These are phyloP conservation scores for Tetrax tetrax DNA, from an alignment of 2,113 vertebrate species.

Conservation along the genomic window DNA sequence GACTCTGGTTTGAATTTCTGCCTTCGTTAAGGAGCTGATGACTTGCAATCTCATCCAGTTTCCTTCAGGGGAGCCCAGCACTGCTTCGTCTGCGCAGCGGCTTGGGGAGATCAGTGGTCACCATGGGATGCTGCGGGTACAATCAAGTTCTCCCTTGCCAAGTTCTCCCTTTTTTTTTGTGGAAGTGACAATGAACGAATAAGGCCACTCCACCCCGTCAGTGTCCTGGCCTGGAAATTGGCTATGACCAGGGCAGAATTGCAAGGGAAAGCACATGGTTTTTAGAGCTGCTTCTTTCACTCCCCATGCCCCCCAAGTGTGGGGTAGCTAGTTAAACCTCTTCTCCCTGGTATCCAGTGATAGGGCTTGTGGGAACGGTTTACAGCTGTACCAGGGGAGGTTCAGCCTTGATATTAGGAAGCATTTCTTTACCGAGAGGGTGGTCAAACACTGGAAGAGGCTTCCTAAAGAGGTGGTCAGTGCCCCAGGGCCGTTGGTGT, in stretches of 20 bases:
- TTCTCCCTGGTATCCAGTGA: background rate
- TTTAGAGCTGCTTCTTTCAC: background rate
- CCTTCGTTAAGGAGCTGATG: constrained; percentile 36
- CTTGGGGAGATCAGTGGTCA: background rate
- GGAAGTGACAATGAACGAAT: background rate
- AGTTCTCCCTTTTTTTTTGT: background rate
- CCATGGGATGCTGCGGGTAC: background rate
- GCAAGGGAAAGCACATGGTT: background rate
- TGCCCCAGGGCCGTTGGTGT: background rate
- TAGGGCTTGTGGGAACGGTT: rapidly evolving
- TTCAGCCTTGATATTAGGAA: background rate
- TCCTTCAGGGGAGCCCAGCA: background rate
- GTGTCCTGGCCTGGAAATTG: background rate
- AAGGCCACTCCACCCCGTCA: rapidly evolving
- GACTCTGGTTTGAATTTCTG: constrained; percentile 56
- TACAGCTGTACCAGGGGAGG: background rate
- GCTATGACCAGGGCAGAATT: background rate
- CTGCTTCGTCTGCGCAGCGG: background rate
- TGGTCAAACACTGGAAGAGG: background rate
- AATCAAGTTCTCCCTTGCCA: background rate
- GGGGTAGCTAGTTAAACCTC: background rate
- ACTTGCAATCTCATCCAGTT: constrained; percentile 33
- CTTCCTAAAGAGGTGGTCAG: background rate
- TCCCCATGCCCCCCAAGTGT: rapidly evolving
- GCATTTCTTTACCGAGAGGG: background rate